Evolutionary conservation across 2,797 vertebrate genomes (phyloP).

Genomic region (Anomalospiza imberbis): DNA sequence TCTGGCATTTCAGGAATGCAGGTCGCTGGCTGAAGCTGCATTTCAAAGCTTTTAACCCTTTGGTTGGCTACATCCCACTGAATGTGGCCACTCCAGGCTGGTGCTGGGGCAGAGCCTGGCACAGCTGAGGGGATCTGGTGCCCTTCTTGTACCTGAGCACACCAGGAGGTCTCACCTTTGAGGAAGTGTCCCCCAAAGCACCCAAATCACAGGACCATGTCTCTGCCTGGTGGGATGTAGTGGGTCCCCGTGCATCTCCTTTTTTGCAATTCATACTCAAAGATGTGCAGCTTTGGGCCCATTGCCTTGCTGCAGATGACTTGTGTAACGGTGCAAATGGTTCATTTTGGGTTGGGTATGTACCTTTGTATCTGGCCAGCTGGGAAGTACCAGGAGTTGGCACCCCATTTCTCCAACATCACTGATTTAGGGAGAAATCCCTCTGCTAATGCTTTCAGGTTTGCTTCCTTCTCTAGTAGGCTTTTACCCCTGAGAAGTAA

Average conservation of each 20-base stretch:
- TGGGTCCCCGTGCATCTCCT: fast-evolving
- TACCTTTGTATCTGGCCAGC: background rate
- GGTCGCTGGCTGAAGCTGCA: background rate
- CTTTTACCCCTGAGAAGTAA: background rate
- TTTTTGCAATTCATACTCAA: fast-evolving
- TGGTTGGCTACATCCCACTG: background rate
- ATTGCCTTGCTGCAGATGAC: background rate
- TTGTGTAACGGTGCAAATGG: background rate
- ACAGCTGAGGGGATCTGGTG: background rate
- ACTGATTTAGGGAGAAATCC: background rate
- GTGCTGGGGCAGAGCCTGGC: background rate
- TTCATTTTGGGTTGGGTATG: fast-evolving
- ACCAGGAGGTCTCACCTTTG: background rate
- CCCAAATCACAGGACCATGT: fast-evolving
- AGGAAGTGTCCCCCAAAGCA: background rate
- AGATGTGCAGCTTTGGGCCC: background rate
- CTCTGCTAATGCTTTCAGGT: background rate
- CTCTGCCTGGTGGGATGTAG: background rate
- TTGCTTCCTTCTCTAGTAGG: background rate
- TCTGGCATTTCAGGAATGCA: slow-evolving; percentile 52
- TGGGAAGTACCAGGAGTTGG: background rate
- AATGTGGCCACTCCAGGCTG: background rate
- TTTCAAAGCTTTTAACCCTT: slow-evolving; percentile 42
- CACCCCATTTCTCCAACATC: background rate
- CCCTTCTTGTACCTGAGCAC: background rate